These are phyloP conservation scores for Poeciliopsis infans DNA, from an alignment of 2,797 vertebrate genomes.

Conservation along the genomic window DNA sequence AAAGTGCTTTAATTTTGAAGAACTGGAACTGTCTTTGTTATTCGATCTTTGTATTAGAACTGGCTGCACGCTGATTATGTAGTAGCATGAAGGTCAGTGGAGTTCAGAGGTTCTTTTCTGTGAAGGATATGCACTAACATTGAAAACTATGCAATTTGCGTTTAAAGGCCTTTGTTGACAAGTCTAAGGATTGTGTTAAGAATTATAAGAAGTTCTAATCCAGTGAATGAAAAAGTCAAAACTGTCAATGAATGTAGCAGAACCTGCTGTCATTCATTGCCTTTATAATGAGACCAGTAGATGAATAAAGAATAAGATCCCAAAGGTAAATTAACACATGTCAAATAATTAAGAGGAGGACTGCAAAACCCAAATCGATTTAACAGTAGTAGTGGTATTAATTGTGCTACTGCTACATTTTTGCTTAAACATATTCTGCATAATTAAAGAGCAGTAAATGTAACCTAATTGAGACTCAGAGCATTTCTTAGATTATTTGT, in stretches of 20 bases:
- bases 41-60: background rate
- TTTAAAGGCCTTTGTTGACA: background rate
- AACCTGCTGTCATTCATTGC: background rate
- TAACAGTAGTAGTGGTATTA: background rate
- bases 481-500: background rate
- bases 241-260: background rate
- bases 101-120: background rate
- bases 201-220: background rate
- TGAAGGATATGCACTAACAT: background rate
- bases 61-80: background rate
- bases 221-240: background rate
- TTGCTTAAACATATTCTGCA: background rate
- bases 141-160: background rate
- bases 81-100: background rate
- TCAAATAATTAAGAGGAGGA: background rate
- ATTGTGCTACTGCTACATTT: background rate
- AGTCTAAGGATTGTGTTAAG: background rate
- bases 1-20: background rate
- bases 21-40: background rate
- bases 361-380: background rate
- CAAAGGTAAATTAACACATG: background rate
- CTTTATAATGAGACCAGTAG: background rate
- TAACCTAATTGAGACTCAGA: background rate
- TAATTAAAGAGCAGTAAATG: no score
- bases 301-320: background rate